Percentiles rank a stretch among this genome's conserved stretches.
Evolutionary conservation across 2,888 invertebrate genomes (phyloP).

Genomic region (Priocnemis perturbator): DNA sequence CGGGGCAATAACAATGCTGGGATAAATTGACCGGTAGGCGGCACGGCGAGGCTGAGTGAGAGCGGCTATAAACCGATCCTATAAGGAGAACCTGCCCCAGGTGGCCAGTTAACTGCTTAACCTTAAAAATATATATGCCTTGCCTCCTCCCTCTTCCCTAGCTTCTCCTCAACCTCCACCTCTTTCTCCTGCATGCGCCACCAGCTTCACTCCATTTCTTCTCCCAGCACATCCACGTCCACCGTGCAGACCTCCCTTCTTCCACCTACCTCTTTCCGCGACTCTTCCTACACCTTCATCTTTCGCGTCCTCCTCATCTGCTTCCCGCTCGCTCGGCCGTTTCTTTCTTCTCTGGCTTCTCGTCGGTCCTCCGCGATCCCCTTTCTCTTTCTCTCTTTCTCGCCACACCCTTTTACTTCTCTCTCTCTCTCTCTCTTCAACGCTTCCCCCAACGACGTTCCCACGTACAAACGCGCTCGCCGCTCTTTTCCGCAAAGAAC

Average conservation of each 20-base stretch:
- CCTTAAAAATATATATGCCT: slow-evolving; percentile 57
- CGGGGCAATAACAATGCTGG: slow-evolving; percentile 48
- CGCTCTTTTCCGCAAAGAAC: slow-evolving; percentile 18
- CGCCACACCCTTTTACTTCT: slow-evolving; percentile 1
- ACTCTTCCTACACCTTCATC: neutral
- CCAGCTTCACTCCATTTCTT: slow-evolving; percentile 6
- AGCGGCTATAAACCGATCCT: slow-evolving; percentile 58
- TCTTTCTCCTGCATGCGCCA: neutral
- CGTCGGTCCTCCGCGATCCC: neutral
- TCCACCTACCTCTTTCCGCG: neutral
- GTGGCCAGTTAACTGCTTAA: slow-evolving; percentile 61
- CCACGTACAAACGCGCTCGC: slow-evolving; percentile 15
- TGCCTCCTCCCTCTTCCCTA: slow-evolving; percentile 25
- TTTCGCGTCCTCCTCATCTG: neutral
- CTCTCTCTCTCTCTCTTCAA: neutral
- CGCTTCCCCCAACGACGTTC: slow-evolving; percentile 4
- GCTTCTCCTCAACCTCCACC: slow-evolving; percentile 15
- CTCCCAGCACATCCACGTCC: slow-evolving; percentile 3
- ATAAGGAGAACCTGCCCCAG: slow-evolving; percentile 57
- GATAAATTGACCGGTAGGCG: slow-evolving; percentile 58
- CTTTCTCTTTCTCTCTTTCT: neutral
- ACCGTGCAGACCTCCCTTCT: too few species aligned
- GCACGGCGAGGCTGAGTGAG: slow-evolving; percentile 43
- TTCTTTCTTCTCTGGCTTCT: neutral
- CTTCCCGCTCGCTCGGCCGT: slow-evolving; percentile 8